Conservation (phyloP, 2,113 vertebrate genomes). For the Osmerus mordax region DNA sequence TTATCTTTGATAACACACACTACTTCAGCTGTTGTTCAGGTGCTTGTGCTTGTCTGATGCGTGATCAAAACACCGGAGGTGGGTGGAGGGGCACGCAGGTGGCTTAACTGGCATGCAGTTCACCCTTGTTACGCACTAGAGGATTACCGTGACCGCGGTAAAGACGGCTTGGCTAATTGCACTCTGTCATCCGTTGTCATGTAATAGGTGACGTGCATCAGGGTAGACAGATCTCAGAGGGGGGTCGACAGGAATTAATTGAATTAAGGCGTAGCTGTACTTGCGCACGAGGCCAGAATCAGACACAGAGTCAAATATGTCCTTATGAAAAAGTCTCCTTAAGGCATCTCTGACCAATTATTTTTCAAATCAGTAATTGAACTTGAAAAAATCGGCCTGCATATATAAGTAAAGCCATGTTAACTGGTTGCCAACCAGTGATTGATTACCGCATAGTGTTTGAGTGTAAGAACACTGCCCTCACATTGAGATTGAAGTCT, state of each 20-base stretch:
- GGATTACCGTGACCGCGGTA: neutral
- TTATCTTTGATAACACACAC: neutral
- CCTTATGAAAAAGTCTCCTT: no score
- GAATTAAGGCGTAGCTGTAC: neutral
- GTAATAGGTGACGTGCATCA: neutral
- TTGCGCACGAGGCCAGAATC: no score
- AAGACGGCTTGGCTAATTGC: slow-evolving; percentile 1
- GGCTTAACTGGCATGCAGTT: neutral
- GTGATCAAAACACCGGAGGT: neutral
- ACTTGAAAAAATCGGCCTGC: no score
- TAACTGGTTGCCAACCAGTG: no score
- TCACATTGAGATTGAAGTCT: no score
- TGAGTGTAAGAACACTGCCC: no score
- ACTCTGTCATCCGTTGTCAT: slow-evolving; percentile 15
- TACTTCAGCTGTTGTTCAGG: neutral
- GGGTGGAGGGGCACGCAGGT: neutral
- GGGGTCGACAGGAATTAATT: neutral
- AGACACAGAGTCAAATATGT: no score
- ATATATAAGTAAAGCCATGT: no score
- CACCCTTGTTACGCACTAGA: neutral
- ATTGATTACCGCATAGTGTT: no score
- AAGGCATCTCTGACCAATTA: no score
- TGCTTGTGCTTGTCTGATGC: neutral
- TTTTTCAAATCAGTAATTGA: no score
- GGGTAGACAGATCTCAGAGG: neutral